Conservation (phyloP, 2,888 invertebrate species). For the Phalera bucephala region DNA sequence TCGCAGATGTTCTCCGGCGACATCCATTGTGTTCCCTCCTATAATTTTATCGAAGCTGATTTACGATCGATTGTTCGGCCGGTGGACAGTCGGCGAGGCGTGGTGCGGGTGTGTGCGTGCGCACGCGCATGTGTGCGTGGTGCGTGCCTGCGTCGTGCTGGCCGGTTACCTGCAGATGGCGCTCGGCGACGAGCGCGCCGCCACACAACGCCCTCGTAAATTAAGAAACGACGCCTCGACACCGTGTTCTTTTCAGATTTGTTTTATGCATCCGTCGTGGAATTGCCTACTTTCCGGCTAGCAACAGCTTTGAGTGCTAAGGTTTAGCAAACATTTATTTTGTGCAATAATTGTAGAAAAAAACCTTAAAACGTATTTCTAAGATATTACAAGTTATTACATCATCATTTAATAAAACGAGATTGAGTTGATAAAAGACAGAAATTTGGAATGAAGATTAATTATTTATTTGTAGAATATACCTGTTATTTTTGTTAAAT, state of each 20-base stretch:
- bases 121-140: slow-evolving; percentile 59
- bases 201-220: slow-evolving; percentile 75
- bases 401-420: no score
- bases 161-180: slow-evolving; percentile 71
- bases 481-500: no score
- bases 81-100: slow-evolving; percentile 70
- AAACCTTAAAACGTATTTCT: no score
- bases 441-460: no score
- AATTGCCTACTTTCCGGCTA: slow-evolving; percentile 40
- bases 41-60: slow-evolving; percentile 83
- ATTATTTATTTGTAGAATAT: no score
- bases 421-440: no score
- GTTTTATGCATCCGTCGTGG: slow-evolving; percentile 57
- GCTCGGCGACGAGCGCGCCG: slow-evolving; percentile 58
- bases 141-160: slow-evolving; percentile 38
- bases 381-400: no score
- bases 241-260: slow-evolving; percentile 57
- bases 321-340: no score
- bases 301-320: slow-evolving; percentile 14
- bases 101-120: slow-evolving; percentile 71
- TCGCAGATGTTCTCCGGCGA: slow-evolving; percentile 62
- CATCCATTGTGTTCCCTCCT: slow-evolving; percentile 81
- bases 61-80: slow-evolving; percentile 82
- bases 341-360: no score
- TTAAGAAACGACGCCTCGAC: slow-evolving; percentile 69